A percentile compares a stretch with the other conserved stretches of the same genome.
Evolutionary conservation across 2,888 invertebrate genomes (phyloP).

Genomic region (Julus scanicus): DNA sequence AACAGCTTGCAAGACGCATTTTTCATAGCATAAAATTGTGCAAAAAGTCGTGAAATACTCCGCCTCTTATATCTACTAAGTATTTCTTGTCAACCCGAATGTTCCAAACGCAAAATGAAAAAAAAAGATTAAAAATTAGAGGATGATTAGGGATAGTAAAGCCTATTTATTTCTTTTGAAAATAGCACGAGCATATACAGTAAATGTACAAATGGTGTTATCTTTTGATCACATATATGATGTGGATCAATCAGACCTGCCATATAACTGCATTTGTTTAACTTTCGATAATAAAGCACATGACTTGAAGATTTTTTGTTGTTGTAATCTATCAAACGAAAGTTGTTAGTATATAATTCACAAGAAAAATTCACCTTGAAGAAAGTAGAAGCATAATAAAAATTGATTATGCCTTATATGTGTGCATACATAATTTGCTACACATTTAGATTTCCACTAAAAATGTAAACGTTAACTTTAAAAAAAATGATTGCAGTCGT

Average conservation of each 20-base stretch:
- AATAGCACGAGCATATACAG: not conserved
- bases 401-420: not conserved
- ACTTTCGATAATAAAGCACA: not conserved
- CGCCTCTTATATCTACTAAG: conserved; percentile 1
- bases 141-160: conserved; percentile 4
- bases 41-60: conserved; percentile 40
- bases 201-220: not conserved
- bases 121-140: not conserved
- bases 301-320: not conserved
- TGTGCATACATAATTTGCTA: not conserved
- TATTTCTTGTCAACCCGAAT: conserved; percentile 41
- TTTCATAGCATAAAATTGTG: not conserved
- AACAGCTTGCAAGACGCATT: not conserved
- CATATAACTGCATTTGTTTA: not conserved
- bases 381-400: not conserved
- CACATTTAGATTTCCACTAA: not conserved
- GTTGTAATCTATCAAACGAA: not conserved
- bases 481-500: not conserved
- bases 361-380: conserved; percentile 36
- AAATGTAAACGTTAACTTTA: not conserved
- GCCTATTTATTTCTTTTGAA: not conserved
- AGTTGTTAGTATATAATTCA: not conserved
- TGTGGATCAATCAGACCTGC: conserved; percentile 13
- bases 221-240: conserved; percentile 26
- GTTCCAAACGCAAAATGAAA: not conserved